These are phyloP conservation scores for Eulemur coronatus DNA, from an alignment of 2,797 vertebrate species.

Conservation along the genomic window DNA sequence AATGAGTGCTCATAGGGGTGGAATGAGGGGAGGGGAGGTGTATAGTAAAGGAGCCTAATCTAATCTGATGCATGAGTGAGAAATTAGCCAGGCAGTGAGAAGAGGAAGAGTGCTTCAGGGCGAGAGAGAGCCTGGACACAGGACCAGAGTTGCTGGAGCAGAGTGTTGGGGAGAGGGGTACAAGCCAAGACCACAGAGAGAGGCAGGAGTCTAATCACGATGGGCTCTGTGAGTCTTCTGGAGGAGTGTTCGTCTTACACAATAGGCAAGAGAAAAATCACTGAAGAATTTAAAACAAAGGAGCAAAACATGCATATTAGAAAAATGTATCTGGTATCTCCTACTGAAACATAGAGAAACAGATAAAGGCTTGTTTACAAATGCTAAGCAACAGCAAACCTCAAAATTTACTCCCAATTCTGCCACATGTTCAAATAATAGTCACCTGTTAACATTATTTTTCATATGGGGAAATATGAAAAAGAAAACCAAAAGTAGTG, in stretches of 20 bases:
- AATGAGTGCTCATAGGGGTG: background rate
- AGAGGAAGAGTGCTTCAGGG: background rate
- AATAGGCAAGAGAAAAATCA: background rate
- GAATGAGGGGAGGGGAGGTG: background rate
- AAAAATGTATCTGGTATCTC: background rate
- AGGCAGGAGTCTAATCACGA: background rate
- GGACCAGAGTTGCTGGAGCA: background rate
- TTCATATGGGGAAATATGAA: background rate
- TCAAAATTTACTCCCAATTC: background rate
- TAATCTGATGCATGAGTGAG: background rate
- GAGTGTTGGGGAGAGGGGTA: too few species aligned
- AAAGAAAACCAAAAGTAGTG: background rate
- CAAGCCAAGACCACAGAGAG: background rate
- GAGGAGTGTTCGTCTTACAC: background rate
- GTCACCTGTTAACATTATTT: background rate
- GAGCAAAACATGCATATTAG: background rate
- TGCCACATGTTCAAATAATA: background rate
- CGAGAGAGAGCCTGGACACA: background rate
- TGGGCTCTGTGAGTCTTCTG: background rate
- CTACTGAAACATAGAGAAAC: background rate
- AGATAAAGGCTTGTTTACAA: conserved; percentile 4
- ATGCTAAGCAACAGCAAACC: background rate
- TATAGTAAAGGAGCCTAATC: background rate
- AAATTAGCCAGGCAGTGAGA: background rate
- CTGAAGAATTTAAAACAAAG: background rate